Evolutionary conservation across 2,113 vertebrate genomes (phyloP).

Genomic region (Eonycteris spelaea): DNA sequence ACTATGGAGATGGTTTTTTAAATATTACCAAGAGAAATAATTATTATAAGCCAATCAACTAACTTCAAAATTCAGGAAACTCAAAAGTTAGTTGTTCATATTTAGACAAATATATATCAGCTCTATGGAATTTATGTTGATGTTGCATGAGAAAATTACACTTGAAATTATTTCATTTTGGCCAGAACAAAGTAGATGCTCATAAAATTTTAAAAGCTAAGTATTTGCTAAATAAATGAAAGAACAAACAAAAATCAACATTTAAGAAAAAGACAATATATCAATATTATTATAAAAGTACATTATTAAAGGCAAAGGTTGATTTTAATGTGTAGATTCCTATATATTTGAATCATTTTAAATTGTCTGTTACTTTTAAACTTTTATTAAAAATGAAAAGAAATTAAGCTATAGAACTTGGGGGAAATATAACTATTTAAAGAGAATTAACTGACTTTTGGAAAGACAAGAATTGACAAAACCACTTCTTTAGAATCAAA

Average conservation of each 20-base stretch:
- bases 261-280: background rate
- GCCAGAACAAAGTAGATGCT: background rate
- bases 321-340: background rate
- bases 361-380: background rate
- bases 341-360: background rate
- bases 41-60: background rate
- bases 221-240: conserved; percentile 37
- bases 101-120: background rate
- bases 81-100: background rate
- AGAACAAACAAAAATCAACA: background rate
- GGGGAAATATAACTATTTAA: background rate
- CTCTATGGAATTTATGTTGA: background rate
- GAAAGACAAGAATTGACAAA: background rate
- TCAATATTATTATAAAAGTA: background rate
- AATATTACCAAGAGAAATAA: background rate
- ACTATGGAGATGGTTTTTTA: background rate
- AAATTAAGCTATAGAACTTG: background rate
- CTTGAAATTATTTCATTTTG: background rate
- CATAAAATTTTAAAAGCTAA: background rate
- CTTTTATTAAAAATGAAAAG: conserved; percentile 1
- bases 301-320: background rate
- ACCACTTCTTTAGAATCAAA: background rate
- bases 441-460: background rate
- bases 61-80: conserved; percentile 11
- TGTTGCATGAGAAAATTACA: background rate